Base-by-base conservation (phyloP, 1,140 invertebrate species). In the Asbolus verrucosus region DNA sequence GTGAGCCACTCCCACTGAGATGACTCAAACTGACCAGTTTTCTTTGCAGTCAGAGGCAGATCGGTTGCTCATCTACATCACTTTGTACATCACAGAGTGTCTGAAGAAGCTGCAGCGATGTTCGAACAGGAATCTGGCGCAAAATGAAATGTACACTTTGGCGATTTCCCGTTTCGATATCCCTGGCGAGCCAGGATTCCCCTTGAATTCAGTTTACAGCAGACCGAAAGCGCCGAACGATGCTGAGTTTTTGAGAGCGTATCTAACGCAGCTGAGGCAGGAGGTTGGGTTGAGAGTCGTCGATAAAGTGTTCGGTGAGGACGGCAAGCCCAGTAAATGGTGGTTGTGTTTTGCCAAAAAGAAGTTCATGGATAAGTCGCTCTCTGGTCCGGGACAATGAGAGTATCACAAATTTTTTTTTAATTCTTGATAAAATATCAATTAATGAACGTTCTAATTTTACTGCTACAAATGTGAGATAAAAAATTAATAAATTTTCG, bases 361-460 rank as follows among this genome's bases (percentile, higher is more conserved):
- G 87, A 98, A 97, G 86, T 99, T 99, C 80, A 99, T 99, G 97
- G 98, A 99, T 79, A 99, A 99, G 81, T 97, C 95, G 38, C 84
- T 99, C 4, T 93, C 93, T 43, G 92, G 87, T 0, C 92, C 91
- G 8, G 92, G 92, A 14, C 91, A 92, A 76, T 89, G 83, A 87
- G n/a, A n/a, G n/a, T n/a, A n/a, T n/a, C n/a, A n/a, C n/a, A 54
- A 59, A 21, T 71, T 65, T 36, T 70, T 67, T 65, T 21, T 46
- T 31, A 27, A 9, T 21, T 41, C 31, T 67, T 71, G 43, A 30
- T 30, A 30, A 8, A 27, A 27, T 60, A 9, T 59, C 6, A 30
- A 38, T 21, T 36, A n/a, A n/a, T n/a, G n/a, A n/a, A n/a, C n/a
- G n/a, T n/a, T n/a, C n/a, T n/a, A n/a, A n/a, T n/a, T n/a, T n/a